phyloP scores from a whole-genome alignment of 1,140 invertebrate species.

The Rhizoglyphus robini region DNA sequence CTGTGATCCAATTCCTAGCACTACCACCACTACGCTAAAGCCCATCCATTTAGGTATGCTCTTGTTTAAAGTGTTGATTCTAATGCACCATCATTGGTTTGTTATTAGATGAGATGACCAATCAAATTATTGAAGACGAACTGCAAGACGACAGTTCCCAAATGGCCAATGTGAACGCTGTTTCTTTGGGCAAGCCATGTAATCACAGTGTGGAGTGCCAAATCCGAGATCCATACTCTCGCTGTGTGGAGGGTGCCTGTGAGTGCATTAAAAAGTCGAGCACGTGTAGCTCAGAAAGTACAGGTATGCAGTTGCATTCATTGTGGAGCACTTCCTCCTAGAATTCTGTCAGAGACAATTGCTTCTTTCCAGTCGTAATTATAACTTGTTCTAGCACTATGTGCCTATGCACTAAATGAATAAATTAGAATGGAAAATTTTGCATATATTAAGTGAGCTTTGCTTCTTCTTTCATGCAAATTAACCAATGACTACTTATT shows the following conservation, averaged over 20 bases:
- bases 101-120: background rate
- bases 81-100: background rate
- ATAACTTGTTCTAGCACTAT: background rate
- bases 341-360: background rate
- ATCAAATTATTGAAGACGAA: background rate
- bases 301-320: conserved; percentile 27
- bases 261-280: conserved; percentile 50
- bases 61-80: background rate
- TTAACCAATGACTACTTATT: too few species aligned
- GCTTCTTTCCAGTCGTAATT: too few species aligned
- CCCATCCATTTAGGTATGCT: too few species aligned
- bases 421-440: background rate
- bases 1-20: conserved; percentile 17
- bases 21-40: conserved; percentile 16
- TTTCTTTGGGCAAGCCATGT: conserved; percentile 60
- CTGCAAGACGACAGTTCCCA: background rate
- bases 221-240: conserved; percentile 56
- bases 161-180: conserved; percentile 30
- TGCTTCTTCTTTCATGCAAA: background rate
- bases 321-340: background rate
- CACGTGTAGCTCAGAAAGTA: conserved; percentile 51
- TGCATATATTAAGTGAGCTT: background rate
- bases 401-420: background rate
- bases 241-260: conserved; percentile 59
- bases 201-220: conserved; percentile 59